Base-by-base conservation (phyloP, 30 jellyfish, hydroid and myxozoan genomes). In the Chironex yamaguchii region DNA sequence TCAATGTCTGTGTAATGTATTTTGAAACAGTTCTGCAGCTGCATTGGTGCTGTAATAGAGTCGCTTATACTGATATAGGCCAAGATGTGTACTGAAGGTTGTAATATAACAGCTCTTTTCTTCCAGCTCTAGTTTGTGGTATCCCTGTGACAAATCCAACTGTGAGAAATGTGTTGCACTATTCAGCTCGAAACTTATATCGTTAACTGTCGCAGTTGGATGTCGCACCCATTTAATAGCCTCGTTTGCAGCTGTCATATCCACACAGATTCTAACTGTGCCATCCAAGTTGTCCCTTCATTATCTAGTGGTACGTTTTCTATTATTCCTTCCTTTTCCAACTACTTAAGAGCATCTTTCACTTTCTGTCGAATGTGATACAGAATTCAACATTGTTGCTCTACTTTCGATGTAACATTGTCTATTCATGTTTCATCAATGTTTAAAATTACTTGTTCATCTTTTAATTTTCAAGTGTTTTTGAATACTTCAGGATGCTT, bases 41-140 rank as follows among this genome's bases (percentile, higher is more conserved):
- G n/a, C n/a, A n/a, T n/a, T n/a, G n/a, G n/a, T n/a, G n/a, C n/a
- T n/a, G n/a, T n/a, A n/a, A n/a, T n/a, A n/a, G n/a, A 81, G 48
- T 9, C 92, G 29, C n/a, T 32, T 62, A 33, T 70, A 86, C 12
- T 83, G 66, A 49, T 53, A 74, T 27, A 62, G 58, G 28, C 93
- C 96, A 26, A 48, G 31, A 26, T 76, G 94, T 0, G 94, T 84
- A 48, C 35, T 28, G 53, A 86, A 71, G 17, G 93, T 65, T 1
- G 87, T 67, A 0, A 87, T 32, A 24, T 17, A 49, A 29, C 84
- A n/a, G 67, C 91, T 62, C 21, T 76, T 34, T 31, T 34, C 62
- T 11, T 87, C 29, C 68, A 79, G 52, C 63, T 67, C 88, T 14
- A 79, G 64, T 49, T 87, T 82, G 32, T 67, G 81, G 82, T 30